Evolutionary conservation across 2,888 invertebrate genomes (phyloP).

Genomic region (Papilio demoleus): DNA sequence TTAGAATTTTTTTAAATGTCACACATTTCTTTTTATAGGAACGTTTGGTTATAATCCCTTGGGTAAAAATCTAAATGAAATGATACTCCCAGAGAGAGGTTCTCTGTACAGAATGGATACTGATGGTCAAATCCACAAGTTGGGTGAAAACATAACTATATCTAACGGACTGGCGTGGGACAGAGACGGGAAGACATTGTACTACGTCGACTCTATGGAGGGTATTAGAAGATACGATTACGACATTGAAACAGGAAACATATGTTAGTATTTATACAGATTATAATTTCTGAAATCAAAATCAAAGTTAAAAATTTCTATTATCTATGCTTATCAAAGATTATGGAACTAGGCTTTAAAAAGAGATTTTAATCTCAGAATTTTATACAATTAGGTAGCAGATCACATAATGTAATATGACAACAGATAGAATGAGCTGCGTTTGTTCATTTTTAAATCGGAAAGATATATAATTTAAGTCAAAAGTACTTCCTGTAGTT

Average conservation of each 20-base stretch:
- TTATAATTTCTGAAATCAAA: no score
- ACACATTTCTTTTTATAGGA: slow-evolving; percentile 1
- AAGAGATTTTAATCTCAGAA: no score
- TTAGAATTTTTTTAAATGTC: no score
- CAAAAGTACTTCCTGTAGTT: no score
- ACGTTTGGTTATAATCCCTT: neutral
- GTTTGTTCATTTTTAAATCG: no score
- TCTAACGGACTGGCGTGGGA: slow-evolving; percentile 93
- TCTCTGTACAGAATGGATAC: slow-evolving; percentile 74
- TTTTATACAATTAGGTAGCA: no score
- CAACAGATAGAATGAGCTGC: no score
- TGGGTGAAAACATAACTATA: slow-evolving; percentile 79
- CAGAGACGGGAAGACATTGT: slow-evolving; percentile 85
- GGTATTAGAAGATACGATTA: slow-evolving; percentile 89
- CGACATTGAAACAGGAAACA: slow-evolving; percentile 85
- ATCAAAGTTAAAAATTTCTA: no score
- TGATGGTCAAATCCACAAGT: slow-evolving; percentile 51
- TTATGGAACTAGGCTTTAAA: no score
- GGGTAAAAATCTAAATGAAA: neutral
- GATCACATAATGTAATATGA: no score
- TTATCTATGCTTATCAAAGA: no score
- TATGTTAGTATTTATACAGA: slow-evolving; percentile 73
- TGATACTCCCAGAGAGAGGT: slow-evolving; percentile 68
- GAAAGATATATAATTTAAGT: no score
- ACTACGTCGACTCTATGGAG: slow-evolving; percentile 89